Conservation (phyloP, 2,888 invertebrate genomes). For the Anarsia innoxiella region DNA sequence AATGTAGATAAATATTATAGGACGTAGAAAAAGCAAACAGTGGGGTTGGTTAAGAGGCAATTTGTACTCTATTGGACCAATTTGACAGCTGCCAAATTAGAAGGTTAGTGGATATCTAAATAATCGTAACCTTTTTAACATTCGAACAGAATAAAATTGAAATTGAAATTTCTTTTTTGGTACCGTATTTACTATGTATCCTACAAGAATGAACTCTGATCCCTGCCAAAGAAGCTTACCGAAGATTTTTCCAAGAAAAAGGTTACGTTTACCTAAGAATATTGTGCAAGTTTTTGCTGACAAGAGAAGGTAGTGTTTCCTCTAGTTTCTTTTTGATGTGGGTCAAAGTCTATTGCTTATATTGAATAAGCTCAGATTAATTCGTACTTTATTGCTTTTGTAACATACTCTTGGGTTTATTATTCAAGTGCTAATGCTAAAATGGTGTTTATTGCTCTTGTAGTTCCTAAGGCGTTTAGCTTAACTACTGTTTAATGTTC, state of each 20-base stretch:
- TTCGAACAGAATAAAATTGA: background rate
- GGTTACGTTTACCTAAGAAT: slow-evolving; percentile 39
- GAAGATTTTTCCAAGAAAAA: slow-evolving; percentile 32
- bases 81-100: too few relatives aligned
- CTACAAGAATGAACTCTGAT: background rate
- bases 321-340: slow-evolving; percentile 42
- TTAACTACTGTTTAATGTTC: too few relatives aligned
- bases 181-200: too few relatives aligned
- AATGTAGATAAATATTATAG: too few relatives aligned
- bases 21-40: too few relatives aligned
- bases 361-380: slow-evolving; percentile 2
- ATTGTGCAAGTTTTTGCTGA: slow-evolving; percentile 51
- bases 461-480: too few relatives aligned
- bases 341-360: slow-evolving; percentile 52
- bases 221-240: slow-evolving; percentile 18
- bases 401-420: background rate
- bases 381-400: slow-evolving; percentile 4
- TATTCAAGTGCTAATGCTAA: too few relatives aligned
- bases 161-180: too few relatives aligned
- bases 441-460: too few relatives aligned
- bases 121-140: background rate
- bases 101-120: too few relatives aligned
- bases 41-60: too few relatives aligned
- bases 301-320: slow-evolving; percentile 42
- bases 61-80: too few relatives aligned